A percentile compares a stretch with the other conserved stretches of the same genome.
These are phyloP conservation scores for Bombus confusus DNA, from an alignment of 1,140 invertebrate genomes.

Conservation along the genomic window DNA sequence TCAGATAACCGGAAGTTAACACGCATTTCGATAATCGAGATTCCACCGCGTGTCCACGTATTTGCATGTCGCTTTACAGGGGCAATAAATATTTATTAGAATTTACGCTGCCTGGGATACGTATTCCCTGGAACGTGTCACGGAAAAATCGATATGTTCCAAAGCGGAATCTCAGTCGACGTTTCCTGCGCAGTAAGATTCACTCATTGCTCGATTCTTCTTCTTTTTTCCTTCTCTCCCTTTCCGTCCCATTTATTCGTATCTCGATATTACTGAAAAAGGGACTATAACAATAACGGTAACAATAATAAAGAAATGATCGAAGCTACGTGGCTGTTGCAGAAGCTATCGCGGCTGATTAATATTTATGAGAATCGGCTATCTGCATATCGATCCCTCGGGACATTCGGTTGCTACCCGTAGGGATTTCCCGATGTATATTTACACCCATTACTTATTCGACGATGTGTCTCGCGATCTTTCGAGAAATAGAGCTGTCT, in stretches of 20 bases:
- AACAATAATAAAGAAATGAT: conserved; percentile 22
- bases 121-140: not conserved
- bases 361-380: conserved; percentile 50
- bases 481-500: not conserved
- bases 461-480: not conserved
- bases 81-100: conserved; percentile 76
- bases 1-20: conserved; percentile 35
- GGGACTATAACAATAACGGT: not conserved
- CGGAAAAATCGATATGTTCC: conserved; percentile 48
- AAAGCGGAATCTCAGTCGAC: conserved; percentile 32
- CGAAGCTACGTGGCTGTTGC: not conserved
- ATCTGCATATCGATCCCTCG: conserved; percentile 41
- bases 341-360: conserved; percentile 17
- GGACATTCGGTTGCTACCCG: not conserved
- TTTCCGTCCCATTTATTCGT: not conserved
- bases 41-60: conserved; percentile 25
- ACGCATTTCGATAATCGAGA: conserved; percentile 39
- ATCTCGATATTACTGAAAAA: not conserved
- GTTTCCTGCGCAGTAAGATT: not conserved
- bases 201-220: not conserved
- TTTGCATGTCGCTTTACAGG: conserved; percentile 55
- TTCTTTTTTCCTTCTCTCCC: too few relatives aligned
- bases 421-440: conserved; percentile 1
- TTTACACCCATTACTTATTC: conserved; percentile 33
- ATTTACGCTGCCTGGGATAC: conserved; percentile 50